Conservation (phyloP, 2,888 invertebrate species). For the Hymenopus coronatus region DNA sequence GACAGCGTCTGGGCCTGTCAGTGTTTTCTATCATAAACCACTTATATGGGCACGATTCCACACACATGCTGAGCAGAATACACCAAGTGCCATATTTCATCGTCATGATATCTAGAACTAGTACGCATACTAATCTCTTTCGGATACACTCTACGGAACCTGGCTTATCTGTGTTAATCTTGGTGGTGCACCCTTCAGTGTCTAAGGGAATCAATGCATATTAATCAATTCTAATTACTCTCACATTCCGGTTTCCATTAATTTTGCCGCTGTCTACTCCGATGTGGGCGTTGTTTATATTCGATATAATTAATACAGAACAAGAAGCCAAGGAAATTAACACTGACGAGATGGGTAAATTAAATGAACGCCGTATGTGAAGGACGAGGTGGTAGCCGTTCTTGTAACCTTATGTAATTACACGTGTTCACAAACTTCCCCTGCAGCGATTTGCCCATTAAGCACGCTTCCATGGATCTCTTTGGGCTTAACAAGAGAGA, state of each 20-base stretch:
- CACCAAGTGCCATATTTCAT: too few species aligned
- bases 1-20: too few species aligned
- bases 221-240: constrained; percentile 12
- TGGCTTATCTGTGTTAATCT: background rate
- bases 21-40: too few species aligned
- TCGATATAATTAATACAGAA: background rate
- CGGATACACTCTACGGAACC: background rate
- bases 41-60: too few species aligned
- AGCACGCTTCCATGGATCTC: background rate
- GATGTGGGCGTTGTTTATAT: background rate
- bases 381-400: background rate
- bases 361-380: background rate
- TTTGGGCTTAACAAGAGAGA: background rate
- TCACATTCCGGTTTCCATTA: constrained; percentile 3
- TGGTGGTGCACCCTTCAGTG: background rate
- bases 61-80: too few species aligned
- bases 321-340: background rate
- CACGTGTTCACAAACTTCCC: background rate
- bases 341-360: background rate
- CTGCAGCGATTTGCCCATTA: background rate
- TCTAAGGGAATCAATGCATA: background rate
- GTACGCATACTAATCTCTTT: background rate
- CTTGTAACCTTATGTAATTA: background rate
- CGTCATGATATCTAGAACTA: too few species aligned
- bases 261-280: background rate